phyloP scores from a whole-genome alignment of 2,888 invertebrate species.

The Aphodius granarius region DNA sequence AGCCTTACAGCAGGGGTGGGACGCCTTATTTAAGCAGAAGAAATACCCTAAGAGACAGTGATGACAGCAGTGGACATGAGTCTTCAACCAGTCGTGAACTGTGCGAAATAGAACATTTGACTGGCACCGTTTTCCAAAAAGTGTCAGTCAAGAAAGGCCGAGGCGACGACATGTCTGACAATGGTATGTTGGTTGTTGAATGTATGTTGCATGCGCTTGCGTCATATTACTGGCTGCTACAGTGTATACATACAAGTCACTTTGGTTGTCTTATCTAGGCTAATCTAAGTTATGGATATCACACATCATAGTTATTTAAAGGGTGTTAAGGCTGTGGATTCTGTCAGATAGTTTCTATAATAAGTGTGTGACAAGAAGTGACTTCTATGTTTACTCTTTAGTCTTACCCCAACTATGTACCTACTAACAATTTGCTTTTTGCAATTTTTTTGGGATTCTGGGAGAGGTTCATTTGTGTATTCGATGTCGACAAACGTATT shows the following conservation, averaged over 20 bases:
- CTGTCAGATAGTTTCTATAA: too few species aligned
- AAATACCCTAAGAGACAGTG: not conserved
- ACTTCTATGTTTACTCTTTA: too few species aligned
- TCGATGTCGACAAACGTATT: too few species aligned
- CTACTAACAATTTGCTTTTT: too few species aligned
- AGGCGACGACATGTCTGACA: constrained; percentile 51
- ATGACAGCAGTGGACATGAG: not conserved
- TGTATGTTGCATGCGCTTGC: not conserved
- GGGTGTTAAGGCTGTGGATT: too few species aligned
- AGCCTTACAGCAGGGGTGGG: not conserved
- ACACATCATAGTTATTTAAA: too few species aligned
- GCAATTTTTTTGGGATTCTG: too few species aligned
- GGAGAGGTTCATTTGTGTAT: too few species aligned
- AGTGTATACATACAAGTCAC: too few species aligned
- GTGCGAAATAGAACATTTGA: constrained; percentile 59
- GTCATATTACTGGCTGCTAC: not conserved
- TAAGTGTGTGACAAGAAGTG: too few species aligned
- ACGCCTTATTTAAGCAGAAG: not conserved
- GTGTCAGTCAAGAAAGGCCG: constrained; percentile 65
- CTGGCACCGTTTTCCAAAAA: constrained; percentile 66
- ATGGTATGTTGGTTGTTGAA: constrained; percentile 40
- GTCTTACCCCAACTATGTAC: too few species aligned
- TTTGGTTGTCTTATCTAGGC: not conserved
- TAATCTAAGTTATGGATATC: not conserved
- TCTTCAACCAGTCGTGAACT: constrained; percentile 34